A percentile compares a stretch with the other conserved stretches of the same genome.
Evolutionary conservation across 2,113 vertebrate genomes (phyloP).

Genomic region (Stegastes partitus): DNA sequence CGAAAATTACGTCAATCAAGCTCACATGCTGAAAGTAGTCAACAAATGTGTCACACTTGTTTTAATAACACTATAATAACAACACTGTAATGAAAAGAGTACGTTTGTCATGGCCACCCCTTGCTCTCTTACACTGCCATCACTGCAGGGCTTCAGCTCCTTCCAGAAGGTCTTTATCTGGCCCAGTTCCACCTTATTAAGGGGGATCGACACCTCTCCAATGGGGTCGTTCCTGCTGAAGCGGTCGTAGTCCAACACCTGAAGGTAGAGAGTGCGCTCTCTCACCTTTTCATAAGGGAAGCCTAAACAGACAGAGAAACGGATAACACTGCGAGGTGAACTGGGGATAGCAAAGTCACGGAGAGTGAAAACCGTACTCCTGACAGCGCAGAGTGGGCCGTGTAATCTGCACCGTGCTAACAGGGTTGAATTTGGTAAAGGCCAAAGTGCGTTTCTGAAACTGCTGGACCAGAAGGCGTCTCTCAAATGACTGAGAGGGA

Average conservation of each 20-base stretch:
- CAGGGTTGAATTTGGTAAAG: conserved; percentile 44
- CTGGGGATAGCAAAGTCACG: not conserved
- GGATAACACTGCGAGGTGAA: conserved; percentile 12
- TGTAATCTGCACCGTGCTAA: conserved; percentile 27
- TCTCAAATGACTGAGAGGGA: conserved; percentile 32
- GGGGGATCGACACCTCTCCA: conserved; percentile 96
- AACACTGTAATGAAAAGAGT: conserved; percentile 28
- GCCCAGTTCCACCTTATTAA: conserved; percentile 97
- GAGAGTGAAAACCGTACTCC: conserved; percentile 18
- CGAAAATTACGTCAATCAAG: conserved; percentile 20
- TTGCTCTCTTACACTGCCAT: conserved; percentile 92
- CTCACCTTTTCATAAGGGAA: conserved; percentile 99
- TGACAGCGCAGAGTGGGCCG: conserved; percentile 11
- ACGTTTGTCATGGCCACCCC: not conserved
- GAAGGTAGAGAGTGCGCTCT: conserved; percentile 96
- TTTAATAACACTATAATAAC: conserved; percentile 20
- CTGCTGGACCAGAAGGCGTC: conserved; percentile 18
- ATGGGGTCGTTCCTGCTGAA: conserved; percentile 99
- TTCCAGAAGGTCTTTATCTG: conserved; percentile 99
- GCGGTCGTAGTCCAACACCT: conserved; percentile 98
- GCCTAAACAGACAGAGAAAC: conserved; percentile 82
- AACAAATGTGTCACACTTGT: conserved; percentile 13
- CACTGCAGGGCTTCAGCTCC: conserved; percentile 98
- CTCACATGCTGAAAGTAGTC: conserved; percentile 34
- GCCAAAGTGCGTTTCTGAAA: conserved; percentile 38